Base-by-base conservation (phyloP, 30 jellyfish, hydroid and myxozoan species). In the Rhopilema esculentum region DNA sequence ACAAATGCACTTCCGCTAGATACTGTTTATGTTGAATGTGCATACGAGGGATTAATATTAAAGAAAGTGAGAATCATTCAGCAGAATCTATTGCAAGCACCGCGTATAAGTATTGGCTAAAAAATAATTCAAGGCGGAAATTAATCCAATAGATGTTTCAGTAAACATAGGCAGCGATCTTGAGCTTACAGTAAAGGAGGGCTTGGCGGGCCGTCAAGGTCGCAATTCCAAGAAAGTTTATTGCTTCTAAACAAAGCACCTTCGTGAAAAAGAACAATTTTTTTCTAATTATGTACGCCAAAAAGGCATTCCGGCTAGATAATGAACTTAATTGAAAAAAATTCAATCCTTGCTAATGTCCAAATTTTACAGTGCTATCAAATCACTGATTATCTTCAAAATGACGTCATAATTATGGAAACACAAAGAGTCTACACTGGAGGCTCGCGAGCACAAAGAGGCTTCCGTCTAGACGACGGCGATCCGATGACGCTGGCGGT, bases 391-490 rank as follows among this genome's bases (percentile, higher is more conserved):
- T 49, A 61, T 51, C 69, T 77, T 15, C 27, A 27, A 20, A 50
- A 28, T 50, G 87, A 77, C 87, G 87, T 77, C 87, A 77, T 77
- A 77, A 49, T 21, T 27, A 77, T 16, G 62, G 8, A 77, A 72
- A 77, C 87, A 77, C 87, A 77, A 74, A 48, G 73, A 48, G 85
- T 26, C 85, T 33, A 27, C 66, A 19, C 66, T 7, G 27, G 26
- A 8, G 82, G 26, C 63, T 18, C 26, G 65, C 19, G 27, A 16
- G 4, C 8, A 21, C 15, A 26, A 27, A 77, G 21, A 8, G 23
- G 21, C 19, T 77, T 77, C 87, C 87, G 87, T 77, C 87, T 77
- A 77, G 87, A 77, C 87, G 65, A 71, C 65, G 82, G 15, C 82
- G 16, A 16, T 18, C 27, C 0, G 12, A 25, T 12, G 57, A 40